A percentile compares a stretch with the other conserved stretches of the same genome.
Evolutionary conservation across 1,140 invertebrate genomes (phyloP).

Genomic region (Sycophaga agraensis): DNA sequence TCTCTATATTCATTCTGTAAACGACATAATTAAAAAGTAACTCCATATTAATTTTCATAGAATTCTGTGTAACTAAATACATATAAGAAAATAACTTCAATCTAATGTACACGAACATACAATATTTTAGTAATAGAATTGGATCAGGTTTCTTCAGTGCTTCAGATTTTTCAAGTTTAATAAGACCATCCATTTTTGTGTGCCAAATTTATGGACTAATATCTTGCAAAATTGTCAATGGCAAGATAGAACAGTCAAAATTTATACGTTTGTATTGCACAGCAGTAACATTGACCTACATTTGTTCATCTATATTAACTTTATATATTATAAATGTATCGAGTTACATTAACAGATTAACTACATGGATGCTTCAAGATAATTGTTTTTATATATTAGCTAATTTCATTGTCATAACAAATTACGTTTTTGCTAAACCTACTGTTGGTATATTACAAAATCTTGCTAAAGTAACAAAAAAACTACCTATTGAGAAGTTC

Average conservation of each 20-base stretch:
- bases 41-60: no score
- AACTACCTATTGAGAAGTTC: conserved; percentile 34
- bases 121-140: no score
- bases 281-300: conserved; percentile 8
- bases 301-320: neutral
- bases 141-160: no score
- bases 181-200: conserved; percentile 33
- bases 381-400: conserved; percentile 39
- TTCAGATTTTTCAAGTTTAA: conserved; percentile 23
- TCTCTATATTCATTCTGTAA: no score
- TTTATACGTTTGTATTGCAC: conserved; percentile 19
- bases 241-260: conserved; percentile 19
- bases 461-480: conserved; percentile 27
- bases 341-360: neutral
- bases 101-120: no score
- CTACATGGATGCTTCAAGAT: conserved; percentile 34
- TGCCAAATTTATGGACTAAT: conserved; percentile 33
- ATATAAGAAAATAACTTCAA: no score
- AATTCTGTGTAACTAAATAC: no score
- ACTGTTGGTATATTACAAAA: conserved; percentile 36
- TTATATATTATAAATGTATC: conserved; percentile 39
- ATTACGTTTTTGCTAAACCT: conserved; percentile 21
- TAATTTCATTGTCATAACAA: conserved; percentile 15
- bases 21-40: no score
- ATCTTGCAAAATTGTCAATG: conserved; percentile 28